Percentiles rank a stretch among this genome's conserved stretches.
phyloP scores from a whole-genome alignment of 1,140 invertebrate species.

The Drosophila asahinai region DNA sequence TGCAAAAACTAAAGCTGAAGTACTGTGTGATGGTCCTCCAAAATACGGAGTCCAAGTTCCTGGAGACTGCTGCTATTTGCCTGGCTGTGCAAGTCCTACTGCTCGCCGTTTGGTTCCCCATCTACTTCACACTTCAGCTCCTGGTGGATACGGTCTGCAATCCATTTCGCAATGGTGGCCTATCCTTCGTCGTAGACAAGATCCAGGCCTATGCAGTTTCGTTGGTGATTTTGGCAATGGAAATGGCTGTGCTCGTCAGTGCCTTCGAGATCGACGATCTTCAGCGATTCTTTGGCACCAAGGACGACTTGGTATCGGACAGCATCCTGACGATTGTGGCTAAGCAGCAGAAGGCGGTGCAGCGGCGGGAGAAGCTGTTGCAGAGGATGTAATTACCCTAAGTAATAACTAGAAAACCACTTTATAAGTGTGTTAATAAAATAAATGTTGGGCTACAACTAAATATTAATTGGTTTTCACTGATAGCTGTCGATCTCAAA shows the following conservation, averaged over 20 bases:
- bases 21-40: no score
- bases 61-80: slow-evolving; percentile 1
- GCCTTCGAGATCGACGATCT: slow-evolving; percentile 18
- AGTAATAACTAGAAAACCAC: neutral
- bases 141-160: neutral
- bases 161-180: neutral
- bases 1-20: slow-evolving; percentile 6
- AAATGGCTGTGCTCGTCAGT: neutral
- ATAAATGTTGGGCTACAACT: neutral
- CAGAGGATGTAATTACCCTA: neutral
- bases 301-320: slow-evolving; percentile 9
- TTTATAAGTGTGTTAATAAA: neutral
- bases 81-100: slow-evolving; percentile 1
- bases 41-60: neutral
- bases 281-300: slow-evolving; percentile 10
- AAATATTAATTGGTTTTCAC: no score
- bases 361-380: neutral
- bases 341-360: neutral
- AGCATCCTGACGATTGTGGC: slow-evolving; percentile 16
- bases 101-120: neutral
- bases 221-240: neutral
- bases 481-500: neutral
- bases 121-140: neutral
- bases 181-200: neutral
- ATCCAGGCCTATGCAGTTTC: neutral